Evolutionary conservation across 2,113 vertebrate species (phyloP).

Genomic region (Cinclus cinclus): DNA sequence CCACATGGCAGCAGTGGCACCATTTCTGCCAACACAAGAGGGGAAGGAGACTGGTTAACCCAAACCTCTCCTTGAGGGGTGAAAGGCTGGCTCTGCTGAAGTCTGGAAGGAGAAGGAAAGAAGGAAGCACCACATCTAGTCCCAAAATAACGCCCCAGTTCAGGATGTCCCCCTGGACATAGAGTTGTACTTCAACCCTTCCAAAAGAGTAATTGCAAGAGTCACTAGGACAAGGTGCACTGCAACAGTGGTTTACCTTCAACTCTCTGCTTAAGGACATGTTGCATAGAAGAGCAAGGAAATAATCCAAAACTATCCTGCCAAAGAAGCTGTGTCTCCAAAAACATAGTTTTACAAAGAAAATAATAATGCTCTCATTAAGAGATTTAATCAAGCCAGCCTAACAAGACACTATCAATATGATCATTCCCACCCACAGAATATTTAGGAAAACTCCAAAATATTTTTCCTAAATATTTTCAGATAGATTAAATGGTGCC

Average conservation of each 20-base stretch:
- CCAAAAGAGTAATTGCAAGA: not conserved
- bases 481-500: not conserved
- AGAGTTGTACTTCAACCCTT: not conserved
- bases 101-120: not conserved
- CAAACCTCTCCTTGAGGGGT: rapidly evolving
- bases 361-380: not conserved
- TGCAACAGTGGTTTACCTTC: not conserved
- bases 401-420: not conserved
- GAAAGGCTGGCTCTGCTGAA: not conserved
- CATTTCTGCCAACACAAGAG: not conserved
- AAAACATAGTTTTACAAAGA: not conserved
- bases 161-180: rapidly evolving
- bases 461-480: not conserved
- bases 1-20: rapidly evolving
- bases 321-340: not conserved
- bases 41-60: not conserved
- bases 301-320: not conserved
- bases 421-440: not conserved
- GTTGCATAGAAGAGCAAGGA: not conserved
- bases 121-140: not conserved
- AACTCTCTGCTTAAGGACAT: rapidly evolving
- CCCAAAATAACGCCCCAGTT: rapidly evolving
- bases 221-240: not conserved
- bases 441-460: too few species aligned
- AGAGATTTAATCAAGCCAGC: not conserved